Evolutionary conservation across 2,888 invertebrate species (phyloP).

Genomic region (Dryobotodes eremita): DNA sequence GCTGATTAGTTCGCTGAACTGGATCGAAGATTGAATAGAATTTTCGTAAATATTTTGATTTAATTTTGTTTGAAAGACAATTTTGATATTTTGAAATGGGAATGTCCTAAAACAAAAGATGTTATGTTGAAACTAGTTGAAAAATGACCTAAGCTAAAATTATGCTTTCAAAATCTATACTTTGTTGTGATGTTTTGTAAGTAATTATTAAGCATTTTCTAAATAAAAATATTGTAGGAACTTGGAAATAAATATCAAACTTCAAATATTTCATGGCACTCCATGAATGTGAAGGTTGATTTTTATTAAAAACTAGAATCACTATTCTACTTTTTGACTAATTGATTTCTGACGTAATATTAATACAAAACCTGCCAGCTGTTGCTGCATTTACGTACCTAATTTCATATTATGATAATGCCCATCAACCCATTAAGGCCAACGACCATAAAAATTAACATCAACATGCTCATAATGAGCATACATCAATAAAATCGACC

Average conservation of each 20-base stretch:
- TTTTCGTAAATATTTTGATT: background rate
- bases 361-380: conserved; percentile 29
- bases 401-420: conserved; percentile 26
- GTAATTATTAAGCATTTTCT: no score
- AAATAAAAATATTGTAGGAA: no score
- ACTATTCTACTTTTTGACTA: background rate
- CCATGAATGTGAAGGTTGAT: no score
- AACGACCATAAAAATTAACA: conserved; percentile 57
- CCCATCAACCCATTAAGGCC: conserved; percentile 35
- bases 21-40: conserved; percentile 14
- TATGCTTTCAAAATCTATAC: no score
- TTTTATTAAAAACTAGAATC: no score
- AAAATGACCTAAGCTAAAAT: background rate
- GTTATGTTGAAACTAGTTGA: background rate
- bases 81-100: background rate
- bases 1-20: conserved; percentile 35
- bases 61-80: background rate
- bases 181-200: no score
- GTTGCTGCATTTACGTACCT: conserved; percentile 26
- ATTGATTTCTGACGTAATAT: conserved; percentile 16
- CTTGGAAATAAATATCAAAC: no score
- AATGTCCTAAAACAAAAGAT: background rate
- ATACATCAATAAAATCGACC: conserved; percentile 47
- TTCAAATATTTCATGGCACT: no score
- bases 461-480: conserved; percentile 32